These are phyloP conservation scores for Atractosteus spatula DNA, from an alignment of 2,113 vertebrate genomes.

Conservation along the genomic window DNA sequence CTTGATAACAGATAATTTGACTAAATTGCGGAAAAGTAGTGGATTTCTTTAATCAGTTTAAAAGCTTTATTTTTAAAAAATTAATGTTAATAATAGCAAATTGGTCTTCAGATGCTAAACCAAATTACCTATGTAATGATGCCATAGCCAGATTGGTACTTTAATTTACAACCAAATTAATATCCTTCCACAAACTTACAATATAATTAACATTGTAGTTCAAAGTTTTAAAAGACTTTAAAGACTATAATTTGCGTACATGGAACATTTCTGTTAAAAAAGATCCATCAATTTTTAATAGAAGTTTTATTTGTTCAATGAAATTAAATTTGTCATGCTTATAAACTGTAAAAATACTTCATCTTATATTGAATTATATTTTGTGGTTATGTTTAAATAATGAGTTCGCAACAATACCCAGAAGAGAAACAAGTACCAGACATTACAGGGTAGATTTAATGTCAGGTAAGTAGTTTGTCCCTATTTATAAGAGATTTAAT, in stretches of 20 bases:
- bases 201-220: slow-evolving; percentile 32
- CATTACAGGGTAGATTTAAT: too few relatives aligned
- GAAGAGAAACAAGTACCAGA: too few relatives aligned
- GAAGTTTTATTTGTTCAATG: too few relatives aligned
- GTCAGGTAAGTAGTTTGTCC: too few relatives aligned
- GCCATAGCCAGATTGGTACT: neutral
- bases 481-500: too few relatives aligned
- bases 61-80: slow-evolving; percentile 34
- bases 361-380: too few relatives aligned
- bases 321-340: too few relatives aligned
- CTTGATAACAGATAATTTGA: neutral
- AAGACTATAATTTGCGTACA: neutral
- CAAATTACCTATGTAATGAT: slow-evolving; percentile 24
- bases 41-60: slow-evolving; percentile 44
- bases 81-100: slow-evolving; percentile 38
- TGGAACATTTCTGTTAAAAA: too few relatives aligned
- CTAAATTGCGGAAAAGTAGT: slow-evolving; percentile 13
- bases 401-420: too few relatives aligned
- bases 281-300: too few relatives aligned
- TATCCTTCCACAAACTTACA: slow-evolving; percentile 12
- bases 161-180: slow-evolving; percentile 46
- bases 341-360: too few relatives aligned
- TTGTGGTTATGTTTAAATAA: too few relatives aligned
- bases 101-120: slow-evolving; percentile 18
- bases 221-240: slow-evolving; percentile 1